phyloP scores from a whole-genome alignment of 2,888 invertebrate species.

The Chaetoderma sp. region DNA sequence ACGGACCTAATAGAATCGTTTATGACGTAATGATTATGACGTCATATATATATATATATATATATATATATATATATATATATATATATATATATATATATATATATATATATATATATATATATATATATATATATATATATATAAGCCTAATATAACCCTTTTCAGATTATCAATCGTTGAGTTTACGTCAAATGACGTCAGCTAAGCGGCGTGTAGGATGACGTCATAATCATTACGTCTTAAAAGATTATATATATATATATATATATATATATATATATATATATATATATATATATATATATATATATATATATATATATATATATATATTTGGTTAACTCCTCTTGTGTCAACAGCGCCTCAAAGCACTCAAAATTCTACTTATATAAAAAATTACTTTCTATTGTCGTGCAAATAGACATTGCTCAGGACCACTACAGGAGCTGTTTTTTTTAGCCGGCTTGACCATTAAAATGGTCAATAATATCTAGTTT shows the following conservation, averaged over 20 bases:
- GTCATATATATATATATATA: too few species aligned
- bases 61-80: constrained; percentile 1
- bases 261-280: constrained; percentile 11
- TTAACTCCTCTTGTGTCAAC: too few species aligned
- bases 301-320: constrained; percentile 1
- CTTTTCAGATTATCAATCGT: neutral
- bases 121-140: neutral
- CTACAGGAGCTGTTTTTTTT: too few species aligned
- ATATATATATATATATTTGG: neutral
- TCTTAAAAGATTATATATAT: neutral
- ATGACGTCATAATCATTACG: neutral
- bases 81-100: neutral
- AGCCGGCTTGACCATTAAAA: too few species aligned
- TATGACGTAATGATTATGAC: too few species aligned
- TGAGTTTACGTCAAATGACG: neutral
- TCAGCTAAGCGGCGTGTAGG: neutral
- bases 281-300: constrained; percentile 2
- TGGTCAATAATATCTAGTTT: too few species aligned
- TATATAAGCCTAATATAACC: too few species aligned
- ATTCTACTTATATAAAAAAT: too few species aligned
- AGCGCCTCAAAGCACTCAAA: too few species aligned
- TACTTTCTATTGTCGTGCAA: too few species aligned
- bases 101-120: neutral
- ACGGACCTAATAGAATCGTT: too few species aligned
- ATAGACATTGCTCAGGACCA: too few species aligned